These are phyloP conservation scores for Ectemnius lituratus DNA, from an alignment of 2,888 invertebrate genomes.

Conservation along the genomic window DNA sequence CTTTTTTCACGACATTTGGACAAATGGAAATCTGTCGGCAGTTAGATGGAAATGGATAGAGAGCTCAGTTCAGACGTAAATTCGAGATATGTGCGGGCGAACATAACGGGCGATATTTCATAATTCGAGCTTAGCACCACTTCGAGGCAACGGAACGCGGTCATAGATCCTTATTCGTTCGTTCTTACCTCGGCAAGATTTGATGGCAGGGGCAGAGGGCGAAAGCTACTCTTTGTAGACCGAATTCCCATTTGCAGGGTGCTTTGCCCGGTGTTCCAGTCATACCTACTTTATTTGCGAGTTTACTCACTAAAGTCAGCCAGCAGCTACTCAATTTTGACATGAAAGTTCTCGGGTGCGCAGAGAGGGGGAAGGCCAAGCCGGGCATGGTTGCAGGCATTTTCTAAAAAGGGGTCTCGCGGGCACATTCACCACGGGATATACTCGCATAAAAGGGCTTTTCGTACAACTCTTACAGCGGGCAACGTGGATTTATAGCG, in stretches of 20 bases:
- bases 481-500: too few species aligned
- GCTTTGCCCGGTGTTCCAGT: slow-evolving; percentile 13
- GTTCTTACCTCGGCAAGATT: slow-evolving; percentile 13
- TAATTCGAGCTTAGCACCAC: slow-evolving; percentile 28
- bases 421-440: too few species aligned
- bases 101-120: slow-evolving; percentile 36
- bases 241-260: slow-evolving; percentile 8
- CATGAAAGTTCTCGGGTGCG: too few species aligned
- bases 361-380: too few species aligned
- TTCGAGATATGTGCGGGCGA: not conserved
- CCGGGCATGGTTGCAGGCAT: too few species aligned
- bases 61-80: not conserved
- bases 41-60: slow-evolving; percentile 8
- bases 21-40: not conserved
- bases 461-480: too few species aligned
- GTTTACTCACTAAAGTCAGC: not conserved
- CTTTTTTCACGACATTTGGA: too few species aligned
- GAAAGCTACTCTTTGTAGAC: slow-evolving; percentile 11
- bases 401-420: too few species aligned
- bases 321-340: too few species aligned
- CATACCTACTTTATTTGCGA: not conserved
- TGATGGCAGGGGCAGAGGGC: not conserved
- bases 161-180: slow-evolving; percentile 25
- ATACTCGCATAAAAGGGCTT: too few species aligned
- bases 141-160: slow-evolving; percentile 9